A percentile compares a stretch with the other conserved stretches of the same genome.
These are phyloP conservation scores for Tricholaema leucomelas DNA, from an alignment of 2,113 vertebrate genomes.

Conservation along the genomic window DNA sequence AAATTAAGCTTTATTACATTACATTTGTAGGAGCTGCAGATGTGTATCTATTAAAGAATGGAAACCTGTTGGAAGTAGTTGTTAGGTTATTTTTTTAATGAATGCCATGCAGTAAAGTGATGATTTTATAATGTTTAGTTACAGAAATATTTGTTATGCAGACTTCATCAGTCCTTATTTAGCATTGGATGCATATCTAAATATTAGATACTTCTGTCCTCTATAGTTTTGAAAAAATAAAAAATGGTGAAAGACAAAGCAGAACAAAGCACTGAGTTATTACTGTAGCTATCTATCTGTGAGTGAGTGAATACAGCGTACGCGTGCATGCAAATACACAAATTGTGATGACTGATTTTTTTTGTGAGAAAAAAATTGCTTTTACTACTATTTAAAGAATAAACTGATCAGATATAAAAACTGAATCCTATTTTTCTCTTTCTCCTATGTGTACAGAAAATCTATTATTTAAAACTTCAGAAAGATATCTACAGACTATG, in stretches of 20 bases:
- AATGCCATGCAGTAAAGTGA: background rate
- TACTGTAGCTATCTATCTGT: background rate
- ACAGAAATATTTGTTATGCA: too few relatives aligned
- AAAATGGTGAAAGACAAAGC: background rate
- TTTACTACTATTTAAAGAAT: background rate
- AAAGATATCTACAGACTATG: background rate
- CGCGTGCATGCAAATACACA: rapidly evolving
- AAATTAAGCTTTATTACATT: background rate
- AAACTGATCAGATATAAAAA: background rate
- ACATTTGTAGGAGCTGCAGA: background rate
- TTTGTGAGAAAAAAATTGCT: background rate
- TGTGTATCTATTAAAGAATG: background rate
- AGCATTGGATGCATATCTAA: background rate
- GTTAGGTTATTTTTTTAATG: background rate
- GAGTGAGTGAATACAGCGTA: background rate
- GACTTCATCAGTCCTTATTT: background rate
- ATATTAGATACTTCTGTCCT: background rate
- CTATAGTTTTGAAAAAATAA: background rate
- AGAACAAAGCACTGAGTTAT: background rate
- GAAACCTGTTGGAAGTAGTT: background rate
- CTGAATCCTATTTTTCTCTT: background rate
- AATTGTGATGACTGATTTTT: background rate
- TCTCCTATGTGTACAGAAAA: background rate
- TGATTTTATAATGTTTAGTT: background rate
- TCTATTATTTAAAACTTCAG: background rate